Percentiles rank a stretch among this genome's conserved stretches.
These are phyloP conservation scores for Caerostris darwini DNA, from an alignment of 1,140 invertebrate species.

Conservation along the genomic window DNA sequence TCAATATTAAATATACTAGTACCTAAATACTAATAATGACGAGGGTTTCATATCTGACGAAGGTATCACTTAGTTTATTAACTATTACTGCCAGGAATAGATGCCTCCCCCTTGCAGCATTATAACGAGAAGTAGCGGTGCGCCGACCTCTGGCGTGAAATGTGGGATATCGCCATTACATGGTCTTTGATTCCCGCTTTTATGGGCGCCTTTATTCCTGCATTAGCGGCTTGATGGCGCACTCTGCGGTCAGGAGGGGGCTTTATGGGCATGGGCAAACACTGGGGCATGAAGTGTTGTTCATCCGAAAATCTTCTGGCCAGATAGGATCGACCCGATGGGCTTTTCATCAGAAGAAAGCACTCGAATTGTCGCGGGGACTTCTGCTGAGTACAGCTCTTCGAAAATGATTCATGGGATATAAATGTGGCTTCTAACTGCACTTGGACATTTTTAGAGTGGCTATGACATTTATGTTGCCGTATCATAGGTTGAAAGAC, in stretches of 20 bases:
- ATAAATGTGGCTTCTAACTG: no score
- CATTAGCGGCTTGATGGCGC: not conserved
- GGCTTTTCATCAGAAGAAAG: conserved; percentile 16
- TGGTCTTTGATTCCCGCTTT: conserved; percentile 28
- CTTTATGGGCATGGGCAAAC: not conserved
- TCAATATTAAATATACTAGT: no score
- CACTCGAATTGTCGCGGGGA: not conserved
- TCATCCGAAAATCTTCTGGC: not conserved
- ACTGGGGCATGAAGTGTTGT: not conserved
- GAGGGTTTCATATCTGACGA: no score
- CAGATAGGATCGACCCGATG: not conserved
- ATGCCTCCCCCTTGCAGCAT: not conserved
- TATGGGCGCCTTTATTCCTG: conserved; percentile 7
- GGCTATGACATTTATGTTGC: no score
- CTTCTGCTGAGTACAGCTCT: no score
- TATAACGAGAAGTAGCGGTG: not conserved
- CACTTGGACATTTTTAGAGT: no score
- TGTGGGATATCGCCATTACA: conserved; percentile 36
- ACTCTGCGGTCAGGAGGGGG: not conserved
- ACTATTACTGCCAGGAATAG: not conserved
- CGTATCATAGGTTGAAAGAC: no score
- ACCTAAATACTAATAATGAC: no score
- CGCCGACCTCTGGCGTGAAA: not conserved
- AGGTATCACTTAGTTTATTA: no score
- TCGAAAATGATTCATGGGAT: no score